These are phyloP conservation scores for Potorous gilbertii DNA, from an alignment of 2,797 vertebrate genomes.

Conservation along the genomic window DNA sequence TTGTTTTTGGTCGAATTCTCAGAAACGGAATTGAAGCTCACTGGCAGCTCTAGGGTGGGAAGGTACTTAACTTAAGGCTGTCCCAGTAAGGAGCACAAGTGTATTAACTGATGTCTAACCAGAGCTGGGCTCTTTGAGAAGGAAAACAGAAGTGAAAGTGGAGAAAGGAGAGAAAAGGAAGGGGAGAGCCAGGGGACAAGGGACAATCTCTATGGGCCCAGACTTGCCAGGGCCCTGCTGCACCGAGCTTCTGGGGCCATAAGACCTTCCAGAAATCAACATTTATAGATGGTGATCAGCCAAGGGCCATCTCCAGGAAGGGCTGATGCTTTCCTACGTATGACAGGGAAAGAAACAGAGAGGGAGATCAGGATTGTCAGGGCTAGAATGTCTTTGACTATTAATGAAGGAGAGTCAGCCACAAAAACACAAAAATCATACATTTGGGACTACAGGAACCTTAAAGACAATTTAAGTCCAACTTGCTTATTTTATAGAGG, in stretches of 20 bases:
- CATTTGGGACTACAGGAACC: neutral
- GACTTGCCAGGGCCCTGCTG: neutral
- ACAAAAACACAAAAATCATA: neutral
- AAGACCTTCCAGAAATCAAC: neutral
- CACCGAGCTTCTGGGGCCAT: neutral
- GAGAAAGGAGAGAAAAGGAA: no score
- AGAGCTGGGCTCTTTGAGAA: neutral
- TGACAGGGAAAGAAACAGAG: neutral
- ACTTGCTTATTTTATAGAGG: neutral
- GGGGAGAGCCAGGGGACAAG: no score
- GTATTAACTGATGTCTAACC: neutral
- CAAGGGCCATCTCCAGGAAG: slow-evolving; percentile 54
- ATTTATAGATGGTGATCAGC: neutral
- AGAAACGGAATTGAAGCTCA: slow-evolving; percentile 5
- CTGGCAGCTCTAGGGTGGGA: neutral
- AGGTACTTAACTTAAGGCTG: neutral
- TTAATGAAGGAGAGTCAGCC: neutral
- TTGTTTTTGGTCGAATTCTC: slow-evolving; percentile 54
- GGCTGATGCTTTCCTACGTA: neutral
- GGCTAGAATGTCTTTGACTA: neutral
- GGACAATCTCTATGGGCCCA: neutral
- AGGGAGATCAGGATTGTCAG: neutral
- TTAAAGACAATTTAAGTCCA: neutral
- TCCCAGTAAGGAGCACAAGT: neutral
- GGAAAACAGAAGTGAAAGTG: neutral